Base-by-base conservation (phyloP, 2,888 invertebrate species). In the Euphydryas editha region DNA sequence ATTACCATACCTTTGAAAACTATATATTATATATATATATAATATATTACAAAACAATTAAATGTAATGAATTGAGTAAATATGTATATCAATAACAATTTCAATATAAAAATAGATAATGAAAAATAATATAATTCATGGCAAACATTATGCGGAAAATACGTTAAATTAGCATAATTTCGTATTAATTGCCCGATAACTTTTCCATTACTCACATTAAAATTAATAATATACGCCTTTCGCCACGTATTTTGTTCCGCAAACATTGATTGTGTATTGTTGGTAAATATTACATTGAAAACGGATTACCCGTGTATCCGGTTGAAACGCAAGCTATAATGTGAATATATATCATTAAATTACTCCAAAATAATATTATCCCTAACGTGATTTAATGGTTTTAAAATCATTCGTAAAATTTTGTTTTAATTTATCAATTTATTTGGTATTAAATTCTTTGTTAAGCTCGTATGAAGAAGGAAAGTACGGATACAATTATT, bases 181-280 rank as follows among this genome's bases (percentile, higher is more conserved):
- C 49, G 64, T 61, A 60, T 56, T 65, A 67, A 70, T 70, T 62
- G 54, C 59, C 37, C 30, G 15, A 62, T 57, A 51, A 63, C 61
- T 63, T 62, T 70, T 69, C 67, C 63, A 54, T 44, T 59, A 56
- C 67, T 59, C 39, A 49, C 68, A 67, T 70, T 65, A 63, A 70
- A 68, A 65, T 68, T 70, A 65, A 69, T 70, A 63, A 58, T 68
- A 66, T 67, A 70, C 56, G 70, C 64, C 60, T 65, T 49, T 54
- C 59, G 68, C 65, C 63, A 65, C 67, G 71, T 72, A 68, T 67
- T 70, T 69, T 66, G 66, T 63, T 63, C 59, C 69, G 63, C 67
- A 70, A 70, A 72, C 70, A 70, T 69, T 59, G 36, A 36, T 17
- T 10, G 54, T 11, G 54, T 66, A 64, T 60, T 62, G 61, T 54